phyloP scores from a whole-genome alignment of 35 echinoderm and acorn worm genomes.

The Diadema setosum region DNA sequence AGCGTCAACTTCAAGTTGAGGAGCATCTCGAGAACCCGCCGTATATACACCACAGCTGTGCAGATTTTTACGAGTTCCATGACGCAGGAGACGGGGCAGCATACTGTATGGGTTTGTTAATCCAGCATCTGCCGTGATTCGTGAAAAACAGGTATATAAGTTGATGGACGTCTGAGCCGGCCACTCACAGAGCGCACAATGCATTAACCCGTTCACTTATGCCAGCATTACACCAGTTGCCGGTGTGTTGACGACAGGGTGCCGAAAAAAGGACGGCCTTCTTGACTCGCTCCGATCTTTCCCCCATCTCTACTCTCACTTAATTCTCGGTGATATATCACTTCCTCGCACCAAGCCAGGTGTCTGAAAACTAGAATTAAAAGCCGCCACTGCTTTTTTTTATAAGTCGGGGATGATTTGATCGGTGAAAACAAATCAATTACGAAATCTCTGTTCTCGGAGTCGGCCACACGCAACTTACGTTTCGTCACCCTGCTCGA shows the following conservation, averaged over 20 bases:
- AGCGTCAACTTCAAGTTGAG: neutral
- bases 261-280: neutral
- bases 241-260: neutral
- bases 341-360: neutral
- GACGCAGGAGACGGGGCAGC: neutral
- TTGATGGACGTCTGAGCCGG: neutral
- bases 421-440: conserved; percentile 19
- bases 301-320: neutral
- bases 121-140: neutral
- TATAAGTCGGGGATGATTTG: neutral
- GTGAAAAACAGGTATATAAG: conserved; percentile 22
- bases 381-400: neutral
- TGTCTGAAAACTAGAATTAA: neutral
- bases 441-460: neutral
- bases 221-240: neutral
- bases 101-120: neutral
- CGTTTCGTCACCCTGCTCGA: neutral
- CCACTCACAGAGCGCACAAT: neutral
- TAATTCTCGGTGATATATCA: neutral
- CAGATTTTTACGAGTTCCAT: neutral
- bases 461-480: neutral
- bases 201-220: neutral
- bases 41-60: neutral
- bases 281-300: neutral
- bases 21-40: neutral